Evolutionary conservation across 2,888 invertebrate genomes (phyloP), one percentile per base, ranked within the genome.

Genomic region (Melanostoma mellinum): DNA sequence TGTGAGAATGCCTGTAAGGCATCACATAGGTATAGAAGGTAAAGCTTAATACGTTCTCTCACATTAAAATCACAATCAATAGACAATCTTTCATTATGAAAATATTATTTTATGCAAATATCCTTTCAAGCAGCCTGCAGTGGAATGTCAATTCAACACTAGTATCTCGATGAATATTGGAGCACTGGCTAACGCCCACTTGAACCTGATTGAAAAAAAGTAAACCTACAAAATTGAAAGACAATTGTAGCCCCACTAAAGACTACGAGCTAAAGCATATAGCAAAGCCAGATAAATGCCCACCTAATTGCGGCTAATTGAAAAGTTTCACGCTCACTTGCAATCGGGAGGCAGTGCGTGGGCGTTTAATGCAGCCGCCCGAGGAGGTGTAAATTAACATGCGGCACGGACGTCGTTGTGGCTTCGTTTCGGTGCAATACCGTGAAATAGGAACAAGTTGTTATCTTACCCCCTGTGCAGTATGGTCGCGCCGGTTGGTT

Each of bases 281-380:
- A 44, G 35, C 38, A 46, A 50, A 56, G 61, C 65, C 65, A 60
- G 74, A 71, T 69, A 65, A 71, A 68, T 73, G 84, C 78, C 67
- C 53, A 50, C 53, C 52, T 79, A 84, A 84, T 84, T 84, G 84
- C 67, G 61, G 65, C 79, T 84, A 84, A 84, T 84, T 84, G 84
- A 84, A 84, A 79, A 84, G 65, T 79, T 84, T 84, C 84, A 84
- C 84, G 84, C 84, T 84, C 67, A 56, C 65, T 79, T 71, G 79
- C 68, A 65, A 40, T 36, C 32, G 52, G 74, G 6, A 65, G 84
- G 69, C 69, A 67, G 79, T 79, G 79, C 79, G 79, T 84, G 75
- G 84, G 84, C 84, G 84, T 74, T 60, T 5, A 61, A 75, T 55
- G 60, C 58, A 55, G 44, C 69, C 58, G 69, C 84, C 74, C 60